Evolutionary conservation across 2,797 vertebrate species (phyloP).

Genomic region (Anguilla marmorata): DNA sequence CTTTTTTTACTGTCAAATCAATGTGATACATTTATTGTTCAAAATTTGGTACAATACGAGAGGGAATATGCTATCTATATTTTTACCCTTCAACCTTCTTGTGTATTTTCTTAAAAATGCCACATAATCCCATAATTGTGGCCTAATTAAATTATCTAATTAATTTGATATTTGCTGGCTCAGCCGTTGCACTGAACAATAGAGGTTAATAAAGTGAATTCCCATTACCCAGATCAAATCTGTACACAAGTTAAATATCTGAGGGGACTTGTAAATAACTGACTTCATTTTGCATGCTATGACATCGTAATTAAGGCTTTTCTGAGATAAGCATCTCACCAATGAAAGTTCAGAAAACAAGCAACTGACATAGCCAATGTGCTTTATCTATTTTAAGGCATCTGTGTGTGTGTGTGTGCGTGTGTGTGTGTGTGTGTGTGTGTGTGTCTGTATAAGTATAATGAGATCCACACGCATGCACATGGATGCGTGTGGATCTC

Average conservation of each 20-base stretch:
- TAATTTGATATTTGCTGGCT: slow-evolving; percentile 37
- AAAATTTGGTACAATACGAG: background rate
- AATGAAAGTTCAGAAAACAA: background rate
- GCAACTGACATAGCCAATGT: background rate
- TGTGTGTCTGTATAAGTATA: too few species aligned
- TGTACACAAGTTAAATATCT: slow-evolving; percentile 30
- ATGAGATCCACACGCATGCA: too few species aligned
- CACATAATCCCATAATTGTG: slow-evolving; percentile 35
- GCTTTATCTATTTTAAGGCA: background rate
- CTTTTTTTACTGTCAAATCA: background rate
- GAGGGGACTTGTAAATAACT: slow-evolving; percentile 23
- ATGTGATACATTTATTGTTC: background rate
- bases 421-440: too few species aligned
- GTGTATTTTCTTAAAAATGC: slow-evolving; percentile 26
- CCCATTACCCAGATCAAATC: slow-evolving; percentile 38
- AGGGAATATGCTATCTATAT: background rate
- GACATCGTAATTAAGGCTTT: background rate
- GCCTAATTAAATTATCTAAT: slow-evolving; percentile 39
- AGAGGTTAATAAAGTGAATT: slow-evolving; percentile 43
- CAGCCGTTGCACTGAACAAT: slow-evolving; percentile 32
- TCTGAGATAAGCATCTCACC: background rate
- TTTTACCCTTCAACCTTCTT: background rate
- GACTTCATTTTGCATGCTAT: slow-evolving; percentile 23
- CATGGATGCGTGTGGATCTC: too few species aligned
- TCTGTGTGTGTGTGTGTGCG: too few species aligned